phyloP scores from a whole-genome alignment of 2,888 invertebrate species.

The Eupithecia dodoneata region DNA sequence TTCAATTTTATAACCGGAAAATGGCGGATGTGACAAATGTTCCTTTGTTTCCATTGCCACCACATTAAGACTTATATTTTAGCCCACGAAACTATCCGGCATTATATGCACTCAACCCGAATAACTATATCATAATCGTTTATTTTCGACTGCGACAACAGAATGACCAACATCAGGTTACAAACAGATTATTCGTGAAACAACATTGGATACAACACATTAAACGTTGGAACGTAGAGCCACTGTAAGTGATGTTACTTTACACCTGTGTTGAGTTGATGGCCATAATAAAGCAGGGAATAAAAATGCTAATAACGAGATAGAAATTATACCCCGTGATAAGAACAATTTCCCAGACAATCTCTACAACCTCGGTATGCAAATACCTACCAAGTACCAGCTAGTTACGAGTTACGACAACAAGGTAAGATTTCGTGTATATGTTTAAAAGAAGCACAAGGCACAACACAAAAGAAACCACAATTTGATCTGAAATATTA shows the following conservation, averaged over 20 bases:
- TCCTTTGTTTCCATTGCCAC: conserved; percentile 35
- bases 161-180: neutral
- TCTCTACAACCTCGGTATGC: neutral
- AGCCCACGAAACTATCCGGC: neutral
- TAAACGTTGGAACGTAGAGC: neutral
- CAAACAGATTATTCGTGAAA: neutral
- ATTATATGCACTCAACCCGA: neutral
- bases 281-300: neutral
- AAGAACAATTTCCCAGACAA: neutral
- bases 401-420: too few species aligned
- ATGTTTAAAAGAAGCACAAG: too few species aligned
- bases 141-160: neutral
- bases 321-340: neutral
- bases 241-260: neutral
- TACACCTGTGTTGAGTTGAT: neutral
- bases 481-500: neutral
- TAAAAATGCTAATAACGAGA: neutral
- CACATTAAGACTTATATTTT: neutral
- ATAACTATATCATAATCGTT: neutral
- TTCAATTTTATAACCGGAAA: conserved; percentile 62
- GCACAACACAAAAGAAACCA: neutral
- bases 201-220: neutral
- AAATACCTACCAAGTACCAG: neutral
- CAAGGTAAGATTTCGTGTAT: too few species aligned
- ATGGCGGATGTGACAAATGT: conserved; percentile 52